These are phyloP conservation scores for Coracias cyanogaster DNA, from an alignment of 2,797 vertebrate genomes.

Conservation along the genomic window DNA sequence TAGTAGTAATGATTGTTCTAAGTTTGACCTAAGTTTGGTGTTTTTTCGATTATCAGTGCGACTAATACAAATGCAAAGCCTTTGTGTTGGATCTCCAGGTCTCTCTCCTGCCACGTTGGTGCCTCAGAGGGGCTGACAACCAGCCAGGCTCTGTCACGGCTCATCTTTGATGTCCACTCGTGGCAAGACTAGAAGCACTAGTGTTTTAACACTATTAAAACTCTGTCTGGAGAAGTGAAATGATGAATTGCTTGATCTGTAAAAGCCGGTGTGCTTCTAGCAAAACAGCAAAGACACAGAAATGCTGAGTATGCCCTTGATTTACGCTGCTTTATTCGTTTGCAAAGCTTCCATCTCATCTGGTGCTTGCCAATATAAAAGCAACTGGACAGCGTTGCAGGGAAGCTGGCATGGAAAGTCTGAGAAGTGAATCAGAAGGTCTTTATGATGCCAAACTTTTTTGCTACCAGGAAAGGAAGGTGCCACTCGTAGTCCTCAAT, in stretches of 20 bases:
- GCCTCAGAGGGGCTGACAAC: neutral
- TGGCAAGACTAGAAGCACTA: neutral
- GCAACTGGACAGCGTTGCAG: neutral
- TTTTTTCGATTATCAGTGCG: neutral
- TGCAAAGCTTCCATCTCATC: neutral
- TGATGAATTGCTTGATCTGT: neutral
- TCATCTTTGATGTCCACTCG: neutral
- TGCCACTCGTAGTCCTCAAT: neutral
- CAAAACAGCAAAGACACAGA: neutral
- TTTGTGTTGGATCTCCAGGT: neutral
- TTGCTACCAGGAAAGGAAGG: neutral
- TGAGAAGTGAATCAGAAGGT: neutral
- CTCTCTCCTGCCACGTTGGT: neutral
- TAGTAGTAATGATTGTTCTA: neutral
- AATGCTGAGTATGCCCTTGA: rapidly evolving
- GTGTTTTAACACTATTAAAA: neutral
- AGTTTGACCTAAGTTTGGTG: neutral
- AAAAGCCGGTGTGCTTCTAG: neutral
- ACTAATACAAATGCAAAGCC: neutral
- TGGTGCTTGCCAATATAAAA: neutral
- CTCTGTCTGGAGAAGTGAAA: neutral
- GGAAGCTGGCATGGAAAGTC: neutral
- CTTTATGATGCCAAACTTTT: neutral
- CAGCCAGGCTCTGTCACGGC: neutral
- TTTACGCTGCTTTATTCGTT: neutral